Evolutionary conservation across 1,140 invertebrate genomes (phyloP), one percentile per base, ranked within the genome.

Genomic region (Calliopsis andreniformis): DNA sequence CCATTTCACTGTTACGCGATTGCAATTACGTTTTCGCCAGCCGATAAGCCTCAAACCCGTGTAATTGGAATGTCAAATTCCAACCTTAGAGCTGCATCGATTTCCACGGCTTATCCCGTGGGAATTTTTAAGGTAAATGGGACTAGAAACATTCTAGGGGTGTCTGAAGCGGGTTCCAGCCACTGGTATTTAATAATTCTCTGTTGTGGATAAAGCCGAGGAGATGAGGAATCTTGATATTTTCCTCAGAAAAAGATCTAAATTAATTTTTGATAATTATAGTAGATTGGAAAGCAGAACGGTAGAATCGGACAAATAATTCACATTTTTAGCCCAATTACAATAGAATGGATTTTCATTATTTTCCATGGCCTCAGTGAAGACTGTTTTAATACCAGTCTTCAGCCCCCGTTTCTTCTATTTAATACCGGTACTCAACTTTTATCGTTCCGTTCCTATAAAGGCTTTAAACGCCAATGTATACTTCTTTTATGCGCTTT

Each of bases 21-120:
- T 68, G 79, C 81, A 79, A 82, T 83, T 83, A 82, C 78, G 75
- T 71, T 82, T 61, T 75, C 75, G 66, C 64, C 61, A 4, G 35
- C n/a, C 39, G 56, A 67, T 73, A 59, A 80, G 62, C 59, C 55
- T 47, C 47, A 55, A 25, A 42, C 55, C 28, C 72, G 32, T 67
- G 67, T 82, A 78, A 83, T 78, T 82, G 81, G 43, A 82, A 83
- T 59, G 76, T 75, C 58, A 47, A 66, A 72, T 79, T 61, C 23
- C 63, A 35, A 43, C 20, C 35, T 10, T 39, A 10, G 35, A 39
- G 35, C 35, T 39, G 35, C 35, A 3, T 5, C 20, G 28, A n/a
- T 35, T 30, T 25, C 49, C 30, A 4, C 16, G 16, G 16, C 16
- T 4, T 12, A 4, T 25, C 58, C 18, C 3, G 0, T 16, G 25